A percentile compares a stretch with the other conserved stretches of the same genome.
phyloP scores from a whole-genome alignment of 2,888 invertebrate genomes.

The Neoitamus cyanurus region DNA sequence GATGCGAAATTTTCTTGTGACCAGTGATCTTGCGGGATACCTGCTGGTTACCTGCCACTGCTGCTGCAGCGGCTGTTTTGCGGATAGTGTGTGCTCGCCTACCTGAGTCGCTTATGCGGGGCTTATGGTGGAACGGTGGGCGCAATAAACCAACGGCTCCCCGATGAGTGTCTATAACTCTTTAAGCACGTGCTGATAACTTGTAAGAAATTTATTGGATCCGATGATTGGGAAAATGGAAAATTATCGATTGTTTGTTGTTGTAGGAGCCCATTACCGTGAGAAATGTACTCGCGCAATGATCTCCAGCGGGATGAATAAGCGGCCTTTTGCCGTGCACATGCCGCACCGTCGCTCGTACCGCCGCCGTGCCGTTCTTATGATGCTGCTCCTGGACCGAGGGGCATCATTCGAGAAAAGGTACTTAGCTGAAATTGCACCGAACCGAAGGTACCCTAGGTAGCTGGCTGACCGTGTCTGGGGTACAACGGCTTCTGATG shows the following conservation, averaged over 20 bases:
- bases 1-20: too few species aligned
- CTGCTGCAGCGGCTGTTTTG: background rate
- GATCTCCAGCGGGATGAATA: background rate
- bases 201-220: constrained; percentile 43
- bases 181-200: constrained; percentile 47
- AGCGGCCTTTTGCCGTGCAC: background rate
- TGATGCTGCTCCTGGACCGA: background rate
- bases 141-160: background rate
- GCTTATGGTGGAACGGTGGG: too few species aligned
- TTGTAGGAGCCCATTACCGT: constrained; percentile 20
- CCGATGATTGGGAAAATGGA: constrained; percentile 43
- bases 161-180: background rate
- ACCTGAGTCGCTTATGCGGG: too few species aligned
- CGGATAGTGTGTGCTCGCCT: too few species aligned
- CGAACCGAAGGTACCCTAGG: too few species aligned
- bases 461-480: too few species aligned
- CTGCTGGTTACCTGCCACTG: background rate
- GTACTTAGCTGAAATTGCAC: background rate
- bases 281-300: constrained; percentile 17
- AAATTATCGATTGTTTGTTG: constrained; percentile 45
- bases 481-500: background rate
- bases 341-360: too few species aligned
- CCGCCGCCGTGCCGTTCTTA: background rate
- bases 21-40: too few species aligned
- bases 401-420: background rate